Evolutionary conservation across 2,113 vertebrate species (phyloP).

Genomic region (Gymnocephalus cernua): DNA sequence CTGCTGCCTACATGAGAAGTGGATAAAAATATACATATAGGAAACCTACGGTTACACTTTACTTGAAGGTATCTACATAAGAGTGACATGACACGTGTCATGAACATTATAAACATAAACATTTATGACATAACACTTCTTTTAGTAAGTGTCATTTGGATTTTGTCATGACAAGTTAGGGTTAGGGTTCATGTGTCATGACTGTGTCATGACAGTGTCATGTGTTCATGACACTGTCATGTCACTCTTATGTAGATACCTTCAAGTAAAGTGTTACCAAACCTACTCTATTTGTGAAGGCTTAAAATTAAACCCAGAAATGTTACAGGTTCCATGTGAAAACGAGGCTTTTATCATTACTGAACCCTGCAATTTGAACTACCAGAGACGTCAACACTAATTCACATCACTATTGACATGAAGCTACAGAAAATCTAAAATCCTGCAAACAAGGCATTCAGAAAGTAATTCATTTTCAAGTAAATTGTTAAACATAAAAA

Average conservation of each 20-base stretch:
- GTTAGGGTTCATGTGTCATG: no score
- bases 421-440: background rate
- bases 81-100: no score
- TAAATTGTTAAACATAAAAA: slow-evolving; percentile 1
- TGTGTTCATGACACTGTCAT: no score
- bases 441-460: background rate
- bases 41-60: no score
- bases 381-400: background rate
- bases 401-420: background rate
- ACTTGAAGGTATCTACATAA: no score
- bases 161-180: no score
- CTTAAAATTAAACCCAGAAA: slow-evolving; percentile 2
- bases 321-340: background rate
- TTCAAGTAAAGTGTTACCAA: no score
- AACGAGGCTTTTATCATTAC: background rate
- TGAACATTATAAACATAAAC: no score
- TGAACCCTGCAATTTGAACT: background rate
- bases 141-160: no score
- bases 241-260: no score
- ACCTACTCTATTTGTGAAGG: background rate
- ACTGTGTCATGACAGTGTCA: no score
- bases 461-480: background rate
- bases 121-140: no score
- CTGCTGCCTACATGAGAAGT: background rate
- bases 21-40: background rate